Percentiles rank a stretch among this genome's conserved stretches.
phyloP scores from a whole-genome alignment of 2,888 invertebrate genomes.

The Elysia crispata region DNA sequence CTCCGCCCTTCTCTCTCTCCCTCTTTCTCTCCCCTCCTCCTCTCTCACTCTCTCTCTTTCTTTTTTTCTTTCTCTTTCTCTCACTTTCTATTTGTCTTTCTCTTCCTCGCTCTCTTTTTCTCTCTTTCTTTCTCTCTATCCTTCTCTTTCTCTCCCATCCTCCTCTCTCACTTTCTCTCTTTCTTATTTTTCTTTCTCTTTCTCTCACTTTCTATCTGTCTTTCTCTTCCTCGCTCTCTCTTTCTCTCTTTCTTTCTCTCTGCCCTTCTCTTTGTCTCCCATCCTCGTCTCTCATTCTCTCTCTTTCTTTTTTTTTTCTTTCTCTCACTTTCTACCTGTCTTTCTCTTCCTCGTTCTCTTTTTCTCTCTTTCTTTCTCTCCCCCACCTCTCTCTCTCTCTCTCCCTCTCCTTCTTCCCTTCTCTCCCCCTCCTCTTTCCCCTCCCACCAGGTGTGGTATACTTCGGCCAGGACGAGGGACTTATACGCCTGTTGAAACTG shows the following conservation, averaged over 20 bases:
- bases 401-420: too few relatives aligned
- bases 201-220: too few relatives aligned
- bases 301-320: not conserved
- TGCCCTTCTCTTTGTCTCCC: not conserved
- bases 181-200: too few relatives aligned
- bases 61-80: not conserved
- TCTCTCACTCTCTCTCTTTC: too few relatives aligned
- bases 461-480: constrained; percentile 56
- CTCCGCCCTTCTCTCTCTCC: too few relatives aligned
- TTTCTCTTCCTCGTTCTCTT: too few relatives aligned
- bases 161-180: not conserved
- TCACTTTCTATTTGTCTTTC: not conserved
- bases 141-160: not conserved
- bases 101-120: not conserved
- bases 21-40: too few relatives aligned
- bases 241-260: not conserved
- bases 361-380: too few relatives aligned
- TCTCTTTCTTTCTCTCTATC: not conserved
- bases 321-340: not conserved
- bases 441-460: constrained; percentile 58
- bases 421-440: too few relatives aligned
- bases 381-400: too few relatives aligned
- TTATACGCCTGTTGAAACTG: constrained; percentile 49
- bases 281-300: not conserved
- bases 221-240: not conserved